Evolutionary conservation across 2,113 vertebrate genomes (phyloP), one percentile per base, ranked within the genome.

Genomic region (Lutjanus erythropterus): DNA sequence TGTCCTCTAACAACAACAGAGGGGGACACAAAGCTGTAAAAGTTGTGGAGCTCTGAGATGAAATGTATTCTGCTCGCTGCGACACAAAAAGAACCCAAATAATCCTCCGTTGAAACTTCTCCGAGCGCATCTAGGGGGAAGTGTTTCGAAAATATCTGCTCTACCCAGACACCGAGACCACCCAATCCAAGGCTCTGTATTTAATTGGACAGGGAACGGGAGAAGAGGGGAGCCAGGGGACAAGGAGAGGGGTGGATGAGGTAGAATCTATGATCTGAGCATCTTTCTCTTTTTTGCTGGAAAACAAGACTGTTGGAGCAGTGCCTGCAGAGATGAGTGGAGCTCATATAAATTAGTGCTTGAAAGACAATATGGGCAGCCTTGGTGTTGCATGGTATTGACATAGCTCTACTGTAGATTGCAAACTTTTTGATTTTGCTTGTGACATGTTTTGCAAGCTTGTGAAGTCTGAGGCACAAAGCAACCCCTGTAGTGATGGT

Each of bases 171-270:
- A 88, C 47, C 1, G 69, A 88, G 58, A 79, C 83, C 79, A 62
- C 69, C 72, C 58, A 29, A 78, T 73, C 47, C 75, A 55, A 80
- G 56, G 21, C 80, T 88, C 76, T 18, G 58, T 19, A 75, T 89
- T 91, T 92, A 94, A 94, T 92, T 93, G 91, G 89, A 87, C 68
- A 46, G 78, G 78, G 78, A 85, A 41, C 74, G 79, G 74, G 58
- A 88, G 53, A 77, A 65, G 80, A 88, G 70, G 68, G 64, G 81
- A 80, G 82, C 59, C 85, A 84, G 61, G 88, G 86, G 89, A 91
- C 76, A 67, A 68, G 72, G 42, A 35, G 21, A 68, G 69, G 75
- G 78, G 80, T 8, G 72, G 78, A 85, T 78, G 79, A 89, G 88
- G 80, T 72, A 81, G 83, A 89, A 91, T 88, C 62, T 86, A 78